Evolutionary conservation across 2,797 vertebrate genomes (phyloP), one percentile per base, ranked within the genome.

Genomic region (Centroberyx gerrardi): DNA sequence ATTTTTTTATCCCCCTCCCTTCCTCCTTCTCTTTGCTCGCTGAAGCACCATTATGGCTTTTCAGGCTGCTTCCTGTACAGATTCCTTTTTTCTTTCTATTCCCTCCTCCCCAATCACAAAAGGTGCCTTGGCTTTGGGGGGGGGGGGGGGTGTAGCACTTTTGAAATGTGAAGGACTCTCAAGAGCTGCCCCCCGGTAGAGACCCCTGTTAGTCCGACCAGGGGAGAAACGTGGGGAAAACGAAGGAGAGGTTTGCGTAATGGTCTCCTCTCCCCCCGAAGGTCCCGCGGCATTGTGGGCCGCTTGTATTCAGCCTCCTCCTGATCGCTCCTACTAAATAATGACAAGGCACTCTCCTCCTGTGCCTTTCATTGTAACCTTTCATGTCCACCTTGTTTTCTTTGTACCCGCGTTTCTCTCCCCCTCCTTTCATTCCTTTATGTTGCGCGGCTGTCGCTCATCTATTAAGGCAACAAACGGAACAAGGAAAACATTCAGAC

Each of bases 31-130:
- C 13, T 46, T 46, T 68, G 40, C 29, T 55, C 81, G 93, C 87
- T 96, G 92, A 96, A 96, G 95, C 93, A 94, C 94, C 93, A 94
- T 96, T 96, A 95, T 93, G 90, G 94, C 92, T 95, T 97, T 96
- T 96, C 95, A 96, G 93, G 80, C 94, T 93, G 92, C 95, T 97
- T 97, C 96, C 96, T 97, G 95, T 93, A 84, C 95, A 93, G 92
- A 93, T 94, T 94, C 88, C 85, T 94, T 92, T 94, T 22, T 94
- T 85, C 93, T 77, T 86, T 88, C 65, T 88, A 90, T 82, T 68
- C 94, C 94, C 94, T 85, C 86, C 77, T 33, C 33, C 33, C 33
- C 33, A 5, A 72, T 90, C 93, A 95, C 92, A 95, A 96, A 96
- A 96, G 95, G 93, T 95, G 92, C 87, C 95, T 95, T 2, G 89